Base-by-base conservation (phyloP, 2,797 vertebrate species). In the Decapterus maruadsi region DNA sequence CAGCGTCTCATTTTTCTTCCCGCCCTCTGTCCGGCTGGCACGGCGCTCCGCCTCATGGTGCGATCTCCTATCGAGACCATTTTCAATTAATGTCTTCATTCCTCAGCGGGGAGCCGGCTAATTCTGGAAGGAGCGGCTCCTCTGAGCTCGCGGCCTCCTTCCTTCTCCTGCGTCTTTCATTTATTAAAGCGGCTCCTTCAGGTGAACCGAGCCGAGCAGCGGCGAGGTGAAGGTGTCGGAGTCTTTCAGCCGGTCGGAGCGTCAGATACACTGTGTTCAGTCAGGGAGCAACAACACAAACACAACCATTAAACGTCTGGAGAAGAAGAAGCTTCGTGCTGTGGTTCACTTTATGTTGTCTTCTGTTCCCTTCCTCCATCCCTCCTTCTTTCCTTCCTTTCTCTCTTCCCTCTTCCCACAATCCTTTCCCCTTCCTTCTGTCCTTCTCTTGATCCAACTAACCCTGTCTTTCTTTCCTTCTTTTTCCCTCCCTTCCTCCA, bases 21-120 rank as follows among this genome's bases (percentile, higher is more conserved):
- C 75, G 79, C 61, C 61, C 77, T 79, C 70, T 84, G 59, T 82
- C 80, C 43, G 71, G 63, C 76, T 77, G 69, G 66, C 78, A 77
- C 81, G 68, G 82, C 76, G 64, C 81, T 75, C 65, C 6, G 84
- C 77, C 84, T 87, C 91, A 89, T 70, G 80, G 79, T 65, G 80
- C 72, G 89, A 81, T 73, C 90, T 90, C 88, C 89, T 89, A 74
- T 61, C 75, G 86, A 69, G 86, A 85, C 85, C 77, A 84, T 91
- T 90, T 90, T 92, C 80, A 89, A 88, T 89, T 89, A 88, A 90
- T 82, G 85, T 86, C 89, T 90, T 77, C 87, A 91, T 93, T 89
- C 85, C 88, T 93, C 88, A 87, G 72, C 67, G 10, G 74, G 63
- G 81, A 76, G 72, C 65, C 13, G 60, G 57, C 85, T 90, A 87